These are phyloP conservation scores for Cebidichthys violaceus DNA, from an alignment of 2,113 vertebrate genomes.

Conservation along the genomic window DNA sequence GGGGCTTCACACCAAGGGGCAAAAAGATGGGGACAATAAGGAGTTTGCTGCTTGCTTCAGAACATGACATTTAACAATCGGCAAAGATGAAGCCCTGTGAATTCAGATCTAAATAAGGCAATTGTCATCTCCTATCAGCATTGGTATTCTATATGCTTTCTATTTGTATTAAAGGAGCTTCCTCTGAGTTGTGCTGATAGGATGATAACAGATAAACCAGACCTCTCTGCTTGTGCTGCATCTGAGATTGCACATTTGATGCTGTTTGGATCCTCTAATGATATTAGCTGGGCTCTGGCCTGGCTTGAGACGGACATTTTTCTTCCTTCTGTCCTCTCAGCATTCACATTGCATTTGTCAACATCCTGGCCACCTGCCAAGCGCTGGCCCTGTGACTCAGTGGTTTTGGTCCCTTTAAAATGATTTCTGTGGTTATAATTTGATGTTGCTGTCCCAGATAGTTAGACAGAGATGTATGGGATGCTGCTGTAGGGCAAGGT, in stretches of 20 bases:
- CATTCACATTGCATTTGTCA: constrained; percentile 77
- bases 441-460: constrained; percentile 75
- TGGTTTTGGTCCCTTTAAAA: constrained; percentile 70
- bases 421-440: constrained; percentile 74
- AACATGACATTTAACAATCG: constrained; percentile 46
- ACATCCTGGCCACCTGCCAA: constrained; percentile 70
- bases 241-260: constrained; percentile 78
- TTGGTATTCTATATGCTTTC: constrained; percentile 53
- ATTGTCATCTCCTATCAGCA: constrained; percentile 61
- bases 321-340: constrained; percentile 77
- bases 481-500: constrained; percentile 65
- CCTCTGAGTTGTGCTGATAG: constrained; percentile 72
- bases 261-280: constrained; percentile 77
- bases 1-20: neutral
- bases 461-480: constrained; percentile 76
- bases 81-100: constrained; percentile 31
- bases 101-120: constrained; percentile 47
- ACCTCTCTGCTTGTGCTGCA: constrained; percentile 72
- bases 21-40: neutral
- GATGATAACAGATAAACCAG: constrained; percentile 71
- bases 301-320: constrained; percentile 68
- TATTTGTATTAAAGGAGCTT: constrained; percentile 55
- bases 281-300: constrained; percentile 73
- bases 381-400: constrained; percentile 64
- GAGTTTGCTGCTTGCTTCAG: constrained; percentile 8